Evolutionary conservation across 37 sponge, comb jelly and placozoan species (phyloP), one percentile per base, ranked within the genome.

Genomic region (Tethya wilhelma): DNA sequence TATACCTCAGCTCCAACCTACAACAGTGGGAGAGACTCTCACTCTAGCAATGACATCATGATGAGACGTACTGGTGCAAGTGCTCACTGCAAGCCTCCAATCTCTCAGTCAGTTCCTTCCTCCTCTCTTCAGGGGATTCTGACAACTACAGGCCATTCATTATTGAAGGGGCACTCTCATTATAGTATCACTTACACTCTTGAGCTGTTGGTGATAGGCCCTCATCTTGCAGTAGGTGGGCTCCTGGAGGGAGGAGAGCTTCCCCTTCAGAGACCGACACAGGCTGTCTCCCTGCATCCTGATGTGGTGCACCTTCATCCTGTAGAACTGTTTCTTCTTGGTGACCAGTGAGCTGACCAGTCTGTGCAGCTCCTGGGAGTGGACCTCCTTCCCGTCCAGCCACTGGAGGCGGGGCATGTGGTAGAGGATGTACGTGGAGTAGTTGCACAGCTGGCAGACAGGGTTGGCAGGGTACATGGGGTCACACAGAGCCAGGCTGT

Each of bases 261-360:
- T 69, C 71, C 62, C 34, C 38, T 74, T 44, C 55, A 90, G 53
- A 32, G 22, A 28, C 38, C 36, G 45, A 0, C 67, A 34, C 70
- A 71, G 19, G 42, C 36, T 4, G 2, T 53, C 31, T 9, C 14
- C 60, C 56, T 38, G 56, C 49, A 59, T 70, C 44, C 69, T 56
- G 34, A 78, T 29, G 43, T 76, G 69, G 56, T 91, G 84, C 37
- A 83, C 67, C 62, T 79, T 78, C 86, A 95, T 79, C 25, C 77
- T 69, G 70, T 95, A 95, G 63, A 75, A 95, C 81, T 80, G 80
- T 71, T 87, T 88, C 89, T 95, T 95, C 72, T 84, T 84, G 4
- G 42, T 37, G 34, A 95, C 95, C 59, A 88, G 74, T 17, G 78
- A 90, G 80, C 84, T 69, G 4, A 89, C 73, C 4, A 94, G 63